These are phyloP conservation scores for Caenorhabditis japonica DNA, from an alignment of 2,888 invertebrate genomes.

Conservation along the genomic window DNA sequence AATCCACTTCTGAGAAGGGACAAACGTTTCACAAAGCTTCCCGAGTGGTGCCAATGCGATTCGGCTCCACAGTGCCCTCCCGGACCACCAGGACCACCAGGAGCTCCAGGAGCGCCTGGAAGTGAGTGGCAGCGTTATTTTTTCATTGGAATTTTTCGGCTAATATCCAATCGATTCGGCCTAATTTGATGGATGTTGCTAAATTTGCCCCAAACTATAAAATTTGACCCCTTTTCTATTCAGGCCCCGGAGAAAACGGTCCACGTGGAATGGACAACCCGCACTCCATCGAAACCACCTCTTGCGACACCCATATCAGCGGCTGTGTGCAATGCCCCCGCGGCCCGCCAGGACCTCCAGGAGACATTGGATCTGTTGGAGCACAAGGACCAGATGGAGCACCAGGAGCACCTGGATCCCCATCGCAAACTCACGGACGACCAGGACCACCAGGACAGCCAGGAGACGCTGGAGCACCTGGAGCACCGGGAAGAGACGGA, in stretches of 20 bases:
- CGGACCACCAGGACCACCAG: conserved; percentile 64
- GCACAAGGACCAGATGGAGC: conserved; percentile 49
- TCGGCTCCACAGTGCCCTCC: conserved; percentile 63
- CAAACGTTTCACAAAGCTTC: conserved; percentile 59
- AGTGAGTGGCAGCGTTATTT: too few species aligned
- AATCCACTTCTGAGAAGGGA: conserved; percentile 62
- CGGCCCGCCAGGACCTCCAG: conserved; percentile 54
- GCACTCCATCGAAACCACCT: conserved; percentile 6
- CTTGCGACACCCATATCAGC: conserved; percentile 31
- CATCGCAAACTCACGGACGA: conserved; percentile 36
- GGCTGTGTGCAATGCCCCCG: conserved; percentile 61
- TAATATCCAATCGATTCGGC: too few species aligned
- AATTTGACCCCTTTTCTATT: too few species aligned
- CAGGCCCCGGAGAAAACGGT: conserved; percentile 54
- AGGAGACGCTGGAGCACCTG: conserved; percentile 48
- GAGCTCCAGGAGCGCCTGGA: conserved; percentile 63
- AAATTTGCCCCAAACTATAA: too few species aligned
- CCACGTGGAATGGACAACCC: conserved; percentile 60
- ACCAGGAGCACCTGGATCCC: conserved; percentile 41
- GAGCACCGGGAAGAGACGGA: conserved; percentile 46
- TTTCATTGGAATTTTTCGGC: too few species aligned
- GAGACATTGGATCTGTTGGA: conserved; percentile 53
- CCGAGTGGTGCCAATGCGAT: conserved; percentile 65
- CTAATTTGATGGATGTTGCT: too few species aligned
- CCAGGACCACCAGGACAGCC: conserved; percentile 49